These are phyloP conservation scores for Sternarchorhynchus goeldii DNA, from an alignment of 2,797 vertebrate species.

Conservation along the genomic window DNA sequence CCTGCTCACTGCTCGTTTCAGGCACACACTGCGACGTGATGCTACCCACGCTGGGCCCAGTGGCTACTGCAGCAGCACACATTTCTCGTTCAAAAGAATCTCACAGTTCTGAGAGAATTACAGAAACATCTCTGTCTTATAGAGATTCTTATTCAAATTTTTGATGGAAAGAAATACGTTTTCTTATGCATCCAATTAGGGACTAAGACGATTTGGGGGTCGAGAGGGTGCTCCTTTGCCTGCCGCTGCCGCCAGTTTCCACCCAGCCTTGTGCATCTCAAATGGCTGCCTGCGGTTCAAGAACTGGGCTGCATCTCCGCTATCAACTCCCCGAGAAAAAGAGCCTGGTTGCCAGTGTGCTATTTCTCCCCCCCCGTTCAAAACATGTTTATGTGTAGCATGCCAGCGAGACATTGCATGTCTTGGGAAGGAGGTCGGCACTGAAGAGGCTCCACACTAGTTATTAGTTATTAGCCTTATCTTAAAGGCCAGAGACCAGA, in stretches of 20 bases:
- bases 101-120: slow-evolving; percentile 37
- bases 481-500: slow-evolving; percentile 39
- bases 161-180: slow-evolving; percentile 12
- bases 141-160: slow-evolving; percentile 25
- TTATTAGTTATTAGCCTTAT: slow-evolving; percentile 21
- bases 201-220: slow-evolving; percentile 20
- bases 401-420: slow-evolving; percentile 47
- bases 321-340: slow-evolving; percentile 55
- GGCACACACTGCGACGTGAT: not conserved
- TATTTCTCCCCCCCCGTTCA: slow-evolving; percentile 52
- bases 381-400: slow-evolving; percentile 54
- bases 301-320: slow-evolving; percentile 60
- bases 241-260: slow-evolving; percentile 25
- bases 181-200: slow-evolving; percentile 45
- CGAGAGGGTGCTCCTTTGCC: slow-evolving; percentile 7
- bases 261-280: slow-evolving; percentile 46
- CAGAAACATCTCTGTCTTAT: slow-evolving; percentile 20
- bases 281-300: slow-evolving; percentile 42
- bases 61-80: not conserved
- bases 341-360: slow-evolving; percentile 42
- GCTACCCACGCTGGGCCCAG: not conserved
- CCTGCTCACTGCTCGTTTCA: not conserved
- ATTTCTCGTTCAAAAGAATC: slow-evolving; percentile 9
- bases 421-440: slow-evolving; percentile 30
- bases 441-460: slow-evolving; percentile 35